A percentile compares a stretch with the other conserved stretches of the same genome.
These are phyloP conservation scores for Peromyscus californicus DNA, from an alignment of 2,113 vertebrate genomes.

Conservation along the genomic window DNA sequence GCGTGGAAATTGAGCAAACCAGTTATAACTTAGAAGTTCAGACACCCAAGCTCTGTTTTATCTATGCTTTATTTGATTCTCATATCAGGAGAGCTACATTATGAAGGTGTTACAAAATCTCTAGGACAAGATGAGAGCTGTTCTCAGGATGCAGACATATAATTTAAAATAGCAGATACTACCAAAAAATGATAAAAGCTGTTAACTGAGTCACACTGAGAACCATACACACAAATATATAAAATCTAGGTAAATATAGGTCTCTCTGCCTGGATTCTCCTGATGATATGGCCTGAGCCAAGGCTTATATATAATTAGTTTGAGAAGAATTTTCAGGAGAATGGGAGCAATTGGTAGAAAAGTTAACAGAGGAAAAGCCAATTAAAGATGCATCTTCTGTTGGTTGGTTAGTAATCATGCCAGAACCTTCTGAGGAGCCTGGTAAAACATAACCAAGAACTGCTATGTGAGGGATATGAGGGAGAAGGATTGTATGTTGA, in stretches of 20 bases:
- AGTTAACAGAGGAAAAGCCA: conserved; percentile 6
- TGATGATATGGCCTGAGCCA: not conserved
- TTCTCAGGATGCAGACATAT: conserved; percentile 10
- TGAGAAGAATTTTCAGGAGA: conserved; percentile 33
- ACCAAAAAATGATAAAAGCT: not conserved
- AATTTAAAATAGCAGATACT: conserved; percentile 17
- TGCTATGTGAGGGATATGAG: not conserved
- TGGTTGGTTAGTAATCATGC: not conserved
- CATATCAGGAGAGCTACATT: conserved; percentile 3
- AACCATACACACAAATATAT: not conserved
- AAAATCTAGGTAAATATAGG: not conserved
- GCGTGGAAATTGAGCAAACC: conserved; percentile 35
- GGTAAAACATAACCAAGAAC: not conserved
- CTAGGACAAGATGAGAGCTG: conserved; percentile 1
- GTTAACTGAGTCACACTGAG: conserved; percentile 12
- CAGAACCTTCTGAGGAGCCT: not conserved
- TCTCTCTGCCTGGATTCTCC: not conserved
- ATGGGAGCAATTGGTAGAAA: not conserved
- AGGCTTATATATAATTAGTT: conserved; percentile 27
- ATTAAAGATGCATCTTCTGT: not conserved
- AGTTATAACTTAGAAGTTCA: conserved; percentile 58
- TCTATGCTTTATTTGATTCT: conserved; percentile 37
- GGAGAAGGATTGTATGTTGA: not conserved
- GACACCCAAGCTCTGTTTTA: conserved; percentile 37
- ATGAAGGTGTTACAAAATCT: conserved; percentile 35